phyloP scores from a whole-genome alignment of 2,797 vertebrate genomes.

The Acestrorhynchus altus region DNA sequence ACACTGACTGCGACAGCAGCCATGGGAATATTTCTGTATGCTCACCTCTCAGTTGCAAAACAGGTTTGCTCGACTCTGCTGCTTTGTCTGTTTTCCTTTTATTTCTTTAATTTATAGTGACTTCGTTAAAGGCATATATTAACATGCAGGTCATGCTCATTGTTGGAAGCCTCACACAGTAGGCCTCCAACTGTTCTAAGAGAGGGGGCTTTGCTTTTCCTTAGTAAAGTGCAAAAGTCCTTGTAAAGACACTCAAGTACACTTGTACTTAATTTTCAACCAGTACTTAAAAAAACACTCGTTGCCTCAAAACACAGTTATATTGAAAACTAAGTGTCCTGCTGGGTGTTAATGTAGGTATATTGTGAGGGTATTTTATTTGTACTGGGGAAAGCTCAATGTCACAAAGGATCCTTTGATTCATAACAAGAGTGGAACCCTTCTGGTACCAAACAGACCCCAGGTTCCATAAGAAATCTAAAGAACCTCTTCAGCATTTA shows the following conservation, averaged over 20 bases:
- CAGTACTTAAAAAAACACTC: not conserved
- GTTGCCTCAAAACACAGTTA: not conserved
- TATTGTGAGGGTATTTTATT: not conserved
- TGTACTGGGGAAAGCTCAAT: not conserved
- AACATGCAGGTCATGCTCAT: slow-evolving; percentile 48
- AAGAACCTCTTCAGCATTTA: too few species aligned
- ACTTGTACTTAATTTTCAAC: not conserved
- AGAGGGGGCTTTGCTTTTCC: not conserved
- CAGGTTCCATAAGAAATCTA: too few species aligned
- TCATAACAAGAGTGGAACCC: too few species aligned
- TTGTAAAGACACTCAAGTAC: not conserved
- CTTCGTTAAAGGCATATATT: not conserved
- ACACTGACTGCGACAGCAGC: slow-evolving; percentile 29
- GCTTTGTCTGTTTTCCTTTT: slow-evolving; percentile 4
- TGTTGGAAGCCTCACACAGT: not conserved
- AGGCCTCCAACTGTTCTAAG: not conserved
- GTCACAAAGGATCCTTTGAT: too few species aligned
- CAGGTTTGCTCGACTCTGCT: slow-evolving; percentile 41
- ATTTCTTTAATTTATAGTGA: slow-evolving; percentile 37
- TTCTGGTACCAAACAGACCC: too few species aligned
- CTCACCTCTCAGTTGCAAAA: slow-evolving; percentile 31
- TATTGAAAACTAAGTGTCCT: not conserved
- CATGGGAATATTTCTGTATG: slow-evolving; percentile 6
- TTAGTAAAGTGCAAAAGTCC: not conserved
- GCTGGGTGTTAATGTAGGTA: not conserved